Base-by-base conservation (phyloP, 2,888 invertebrate genomes). In the Dexiosoma caninum region DNA sequence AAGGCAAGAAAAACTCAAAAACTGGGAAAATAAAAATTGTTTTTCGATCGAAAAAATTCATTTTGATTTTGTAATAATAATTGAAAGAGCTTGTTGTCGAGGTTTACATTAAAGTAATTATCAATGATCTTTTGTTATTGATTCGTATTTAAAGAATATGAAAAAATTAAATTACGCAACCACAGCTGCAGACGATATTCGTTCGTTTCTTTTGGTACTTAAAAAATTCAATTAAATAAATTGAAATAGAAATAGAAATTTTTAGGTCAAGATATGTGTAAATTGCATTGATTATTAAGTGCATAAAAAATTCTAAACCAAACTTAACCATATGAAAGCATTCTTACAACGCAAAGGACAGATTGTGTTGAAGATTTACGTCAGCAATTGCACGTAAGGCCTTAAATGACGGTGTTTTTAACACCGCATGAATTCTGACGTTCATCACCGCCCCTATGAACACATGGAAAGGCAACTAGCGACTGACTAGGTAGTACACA, bases 61-160 rank as follows among this genome's bases (percentile, higher is more conserved):
- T 27, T 3, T 46, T 62, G 57, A 74, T 66, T 74, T 57, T 40
- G 72, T 42, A 72, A 32, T 16, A 16, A 16, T 44, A 16, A 46
- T 51, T 35, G 42, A 69, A 49, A 35, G 8, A 57, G 16, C 14
- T 67, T 27, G 9, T 42, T 59, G 23, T 37, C 3, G 32, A 1
- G 44, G 9, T 30, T 40, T 5, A 12, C 7, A 32, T 62, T n/a
- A 30, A 14, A 32, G 19, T n/a, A 8, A 19, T 19, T 42, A 23
- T 16, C 23, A 42, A 37, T n/a, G n/a, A 53, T 12, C 14, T 32
- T 53, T 16, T 8, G 40, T 40, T 8, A 4, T 55, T 12, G 19
- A 35, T 35, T 32, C 14, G 1, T 19, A n/a, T n/a, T 6, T n/a
- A n/a, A n/a, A 5, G 27, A 27, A 57, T n/a, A 40, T 60, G 44